phyloP scores from a whole-genome alignment of 2,113 vertebrate species.

The Candoia aspera region DNA sequence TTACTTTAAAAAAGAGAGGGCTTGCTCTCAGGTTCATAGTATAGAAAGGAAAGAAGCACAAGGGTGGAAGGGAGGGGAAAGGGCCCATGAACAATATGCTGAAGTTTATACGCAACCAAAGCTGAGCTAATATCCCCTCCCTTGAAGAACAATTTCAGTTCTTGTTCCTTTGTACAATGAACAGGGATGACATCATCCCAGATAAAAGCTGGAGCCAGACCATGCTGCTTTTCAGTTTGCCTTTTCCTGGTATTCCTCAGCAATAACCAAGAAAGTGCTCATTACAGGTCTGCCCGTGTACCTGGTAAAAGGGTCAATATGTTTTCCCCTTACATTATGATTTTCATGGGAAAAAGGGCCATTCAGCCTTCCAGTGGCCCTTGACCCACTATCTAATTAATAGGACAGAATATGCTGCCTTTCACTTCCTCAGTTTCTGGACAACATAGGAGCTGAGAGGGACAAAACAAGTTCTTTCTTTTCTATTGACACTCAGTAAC shows the following conservation, averaged over 20 bases:
- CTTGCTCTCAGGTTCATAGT: not conserved
- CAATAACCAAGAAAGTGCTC: not conserved
- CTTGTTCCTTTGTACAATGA: not conserved
- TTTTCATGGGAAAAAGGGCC: not conserved
- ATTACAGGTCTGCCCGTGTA: not conserved
- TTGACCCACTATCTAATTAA: not conserved
- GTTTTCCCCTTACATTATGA: not conserved
- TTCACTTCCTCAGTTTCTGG: not conserved
- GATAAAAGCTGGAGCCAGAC: not conserved
- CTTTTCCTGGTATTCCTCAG: not conserved
- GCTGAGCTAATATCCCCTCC: not conserved
- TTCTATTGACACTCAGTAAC: not conserved
- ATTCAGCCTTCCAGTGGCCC: not conserved
- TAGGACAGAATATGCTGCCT: not conserved
- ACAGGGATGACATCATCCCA: not conserved
- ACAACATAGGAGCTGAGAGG: not conserved
- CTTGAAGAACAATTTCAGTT: not conserved
- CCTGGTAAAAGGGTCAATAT: not conserved
- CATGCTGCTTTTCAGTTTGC: not conserved
- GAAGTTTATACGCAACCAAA: not conserved
- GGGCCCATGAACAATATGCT: not conserved
- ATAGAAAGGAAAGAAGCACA: not conserved
- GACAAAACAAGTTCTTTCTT: not conserved
- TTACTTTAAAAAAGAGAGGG: not conserved
- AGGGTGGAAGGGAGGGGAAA: not conserved